phyloP scores from a whole-genome alignment of 2,797 vertebrate species.

The Hapalemur alaotrensis region DNA sequence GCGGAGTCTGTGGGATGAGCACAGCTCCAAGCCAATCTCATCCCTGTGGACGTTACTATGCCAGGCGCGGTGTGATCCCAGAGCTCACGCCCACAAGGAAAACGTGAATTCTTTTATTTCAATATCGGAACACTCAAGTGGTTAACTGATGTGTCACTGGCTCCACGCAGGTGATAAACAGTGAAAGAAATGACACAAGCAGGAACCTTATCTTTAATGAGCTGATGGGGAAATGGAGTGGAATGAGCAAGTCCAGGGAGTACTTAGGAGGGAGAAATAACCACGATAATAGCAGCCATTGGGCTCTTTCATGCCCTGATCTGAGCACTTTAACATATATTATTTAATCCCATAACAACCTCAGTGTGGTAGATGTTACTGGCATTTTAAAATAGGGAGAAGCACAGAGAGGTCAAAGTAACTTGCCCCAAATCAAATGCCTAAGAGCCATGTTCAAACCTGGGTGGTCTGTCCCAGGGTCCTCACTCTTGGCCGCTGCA shows the following conservation, averaged over 20 bases:
- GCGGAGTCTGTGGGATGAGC: background rate
- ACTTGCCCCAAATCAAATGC: background rate
- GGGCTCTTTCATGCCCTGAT: background rate
- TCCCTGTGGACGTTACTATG: background rate
- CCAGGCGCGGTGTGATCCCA: background rate
- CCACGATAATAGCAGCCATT: fast-evolving
- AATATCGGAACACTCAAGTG: background rate
- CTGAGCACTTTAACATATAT: background rate
- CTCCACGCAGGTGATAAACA: background rate
- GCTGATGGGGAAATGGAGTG: background rate
- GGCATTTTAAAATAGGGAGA: background rate
- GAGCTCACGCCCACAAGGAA: background rate
- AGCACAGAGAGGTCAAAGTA: background rate
- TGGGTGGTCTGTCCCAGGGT: background rate
- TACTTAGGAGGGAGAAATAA: background rate
- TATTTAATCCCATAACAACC: background rate
- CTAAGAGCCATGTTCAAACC: background rate
- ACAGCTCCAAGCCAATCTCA: background rate
- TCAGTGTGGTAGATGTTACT: background rate
- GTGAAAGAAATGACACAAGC: background rate
- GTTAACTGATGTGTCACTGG: background rate
- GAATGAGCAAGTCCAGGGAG: background rate
- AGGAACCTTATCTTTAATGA: background rate
- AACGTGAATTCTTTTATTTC: background rate
- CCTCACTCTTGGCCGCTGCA: background rate